Conservation (phyloP, 2,888 invertebrate genomes). For the Eudemis profundana region DNA sequence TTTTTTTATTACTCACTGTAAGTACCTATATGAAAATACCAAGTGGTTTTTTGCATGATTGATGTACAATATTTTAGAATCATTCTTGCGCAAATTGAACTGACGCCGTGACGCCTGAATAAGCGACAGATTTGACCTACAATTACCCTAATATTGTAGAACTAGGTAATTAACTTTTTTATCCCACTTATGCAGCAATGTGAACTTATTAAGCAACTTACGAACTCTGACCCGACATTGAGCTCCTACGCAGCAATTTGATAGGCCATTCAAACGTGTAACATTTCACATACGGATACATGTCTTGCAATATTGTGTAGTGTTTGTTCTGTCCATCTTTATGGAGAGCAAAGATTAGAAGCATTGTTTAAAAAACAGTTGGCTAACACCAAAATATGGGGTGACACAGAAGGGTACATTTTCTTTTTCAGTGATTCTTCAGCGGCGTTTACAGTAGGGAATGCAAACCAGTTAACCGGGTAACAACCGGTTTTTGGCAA, state of each 20-base stretch:
- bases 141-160: slow-evolving; percentile 17
- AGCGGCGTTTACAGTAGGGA: too few relatives aligned
- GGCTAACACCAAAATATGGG: too few relatives aligned
- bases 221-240: slow-evolving; percentile 19
- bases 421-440: too few relatives aligned
- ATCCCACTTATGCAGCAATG: not conserved
- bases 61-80: not conserved
- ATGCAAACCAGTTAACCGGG: too few relatives aligned
- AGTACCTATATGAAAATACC: too few relatives aligned
- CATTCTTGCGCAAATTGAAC: not conserved
- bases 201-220: slow-evolving; percentile 3
- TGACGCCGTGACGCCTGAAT: not conserved
- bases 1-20: too few relatives aligned
- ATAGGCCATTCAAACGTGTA: slow-evolving; percentile 33
- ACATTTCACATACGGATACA: slow-evolving; percentile 28
- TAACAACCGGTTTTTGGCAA: too few relatives aligned
- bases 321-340: slow-evolving; percentile 22
- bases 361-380: too few relatives aligned
- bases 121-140: slow-evolving; percentile 1
- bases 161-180: not conserved
- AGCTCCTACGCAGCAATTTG: slow-evolving; percentile 33
- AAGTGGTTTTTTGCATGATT: too few relatives aligned
- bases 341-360: slow-evolving; percentile 2
- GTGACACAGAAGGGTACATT: too few relatives aligned
- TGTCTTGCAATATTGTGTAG: slow-evolving; percentile 25